phyloP scores from a whole-genome alignment of 2,113 vertebrate genomes.

The Aplodontia rufa region DNA sequence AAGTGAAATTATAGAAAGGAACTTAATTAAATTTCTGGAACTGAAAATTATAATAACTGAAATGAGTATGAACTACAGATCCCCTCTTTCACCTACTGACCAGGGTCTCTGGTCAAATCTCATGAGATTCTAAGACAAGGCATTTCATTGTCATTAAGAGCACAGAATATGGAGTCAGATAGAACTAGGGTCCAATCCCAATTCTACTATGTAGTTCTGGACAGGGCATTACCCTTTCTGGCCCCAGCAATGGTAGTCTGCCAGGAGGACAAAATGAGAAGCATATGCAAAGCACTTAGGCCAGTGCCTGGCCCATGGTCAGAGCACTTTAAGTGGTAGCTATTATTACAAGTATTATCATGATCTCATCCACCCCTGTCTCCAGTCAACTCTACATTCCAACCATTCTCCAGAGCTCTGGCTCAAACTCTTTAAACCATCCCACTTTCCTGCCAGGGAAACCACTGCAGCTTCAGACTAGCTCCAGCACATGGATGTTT shows the following conservation, averaged over 20 bases:
- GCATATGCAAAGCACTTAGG: constrained; percentile 27
- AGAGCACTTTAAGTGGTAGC: constrained; percentile 51
- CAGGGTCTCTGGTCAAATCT: constrained; percentile 12
- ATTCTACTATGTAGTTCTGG: background rate
- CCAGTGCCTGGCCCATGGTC: constrained; percentile 26
- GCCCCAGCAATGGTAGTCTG: background rate
- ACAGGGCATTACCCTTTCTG: background rate
- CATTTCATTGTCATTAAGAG: constrained; percentile 28
- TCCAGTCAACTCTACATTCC: constrained; percentile 60
- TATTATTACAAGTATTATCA: constrained; percentile 65
- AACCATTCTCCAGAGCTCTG: constrained; percentile 53
- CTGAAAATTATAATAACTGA: constrained; percentile 33
- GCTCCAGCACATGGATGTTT: background rate
- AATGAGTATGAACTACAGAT: background rate
- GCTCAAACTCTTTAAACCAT: constrained; percentile 40
- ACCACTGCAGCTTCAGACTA: constrained; percentile 18
- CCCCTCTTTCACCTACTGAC: background rate
- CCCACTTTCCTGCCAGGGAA: constrained; percentile 8
- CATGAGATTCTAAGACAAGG: background rate
- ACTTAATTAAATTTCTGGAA: constrained; percentile 19
- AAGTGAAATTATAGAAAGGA: constrained; percentile 25
- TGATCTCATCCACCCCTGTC: constrained; percentile 54
- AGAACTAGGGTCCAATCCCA: background rate
- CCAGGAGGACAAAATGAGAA: constrained; percentile 55
- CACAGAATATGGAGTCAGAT: background rate